Base-by-base conservation (phyloP, 2,888 invertebrate genomes). In the Crematogaster levior region DNA sequence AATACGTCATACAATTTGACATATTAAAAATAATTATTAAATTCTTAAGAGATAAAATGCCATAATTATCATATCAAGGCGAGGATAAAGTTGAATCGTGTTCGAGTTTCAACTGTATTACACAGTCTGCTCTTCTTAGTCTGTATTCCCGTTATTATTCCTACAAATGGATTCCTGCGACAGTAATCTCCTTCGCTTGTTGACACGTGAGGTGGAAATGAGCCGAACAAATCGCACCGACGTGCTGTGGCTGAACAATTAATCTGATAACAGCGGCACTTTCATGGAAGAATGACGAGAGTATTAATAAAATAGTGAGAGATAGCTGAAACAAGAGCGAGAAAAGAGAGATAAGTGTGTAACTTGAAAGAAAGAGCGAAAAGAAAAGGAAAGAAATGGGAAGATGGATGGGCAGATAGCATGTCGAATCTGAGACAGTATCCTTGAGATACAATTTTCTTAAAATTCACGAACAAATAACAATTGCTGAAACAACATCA, bases 161-260 rank as follows among this genome's bases (percentile, higher is more conserved):
- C 40, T 65, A 21, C 40, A 43, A 66, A 66, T 77, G 40, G 53
- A 53, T 68, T 77, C 12, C 21, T 34, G 68, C 30, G 53, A 56
- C 40, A 18, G 51, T 30, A 77, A 77, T 77, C 12, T 6, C 48
- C 5, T 77, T 30, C 15, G 40, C 7, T 68, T 77, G 70, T 77
- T 68, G 70, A 77, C 60, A 77, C 56, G 24, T 56, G 43, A 77
- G 27, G 24, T 21, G 53, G 53, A 68, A 77, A 46, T 68, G 77
- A 68, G 56, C 43, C 53, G 77, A 68, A 56, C 43, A 77, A 77
- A 77, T 56, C 40, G 56, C 30, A 24, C 21, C 21, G 43, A 77
- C 56, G 43, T 68, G 56, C 43, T 56, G 15, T 12, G 70, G 24
- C 30, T 68, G 77, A 68, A 77, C 43, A 77, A 77, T 77, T 77